Conservation (phyloP, 2,113 vertebrate species). For the Sisor rabdophorus region DNA sequence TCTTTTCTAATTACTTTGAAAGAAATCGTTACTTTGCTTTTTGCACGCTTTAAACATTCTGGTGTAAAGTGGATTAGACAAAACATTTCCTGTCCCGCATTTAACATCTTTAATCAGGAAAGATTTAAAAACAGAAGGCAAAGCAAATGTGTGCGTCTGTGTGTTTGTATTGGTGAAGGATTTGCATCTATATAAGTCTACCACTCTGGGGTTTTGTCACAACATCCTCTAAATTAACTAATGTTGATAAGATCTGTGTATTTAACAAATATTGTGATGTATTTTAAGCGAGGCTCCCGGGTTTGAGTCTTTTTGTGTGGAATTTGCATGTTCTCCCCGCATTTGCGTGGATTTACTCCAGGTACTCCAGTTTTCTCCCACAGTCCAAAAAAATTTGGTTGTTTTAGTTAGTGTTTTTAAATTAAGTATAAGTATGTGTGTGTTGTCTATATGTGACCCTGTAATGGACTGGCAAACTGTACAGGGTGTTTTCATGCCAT, state of each 20-base stretch:
- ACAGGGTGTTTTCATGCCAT: no score
- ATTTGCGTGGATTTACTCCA: no score
- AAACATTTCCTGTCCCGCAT: slow-evolving; percentile 3
- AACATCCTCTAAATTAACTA: not conserved
- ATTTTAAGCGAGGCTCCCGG: no score
- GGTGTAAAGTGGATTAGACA: not conserved
- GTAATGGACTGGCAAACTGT: no score
- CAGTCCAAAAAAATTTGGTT: no score
- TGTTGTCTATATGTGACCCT: no score
- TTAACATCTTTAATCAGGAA: slow-evolving; percentile 22
- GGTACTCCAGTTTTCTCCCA: no score
- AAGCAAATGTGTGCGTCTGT: not conserved
- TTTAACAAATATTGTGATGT: not conserved
- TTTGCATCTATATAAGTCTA: slow-evolving; percentile 2
- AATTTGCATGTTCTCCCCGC: no score
- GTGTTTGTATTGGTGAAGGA: slow-evolving; percentile 5
- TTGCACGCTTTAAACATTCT: not conserved
- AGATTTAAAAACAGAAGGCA: slow-evolving; percentile 2
- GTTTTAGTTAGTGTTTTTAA: no score
- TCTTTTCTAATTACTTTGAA: slow-evolving; percentile 21
- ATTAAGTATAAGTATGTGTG: no score
- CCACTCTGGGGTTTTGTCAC: not conserved
- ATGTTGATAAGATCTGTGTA: not conserved
- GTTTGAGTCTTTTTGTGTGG: no score
- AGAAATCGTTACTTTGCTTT: slow-evolving; percentile 35